These are phyloP conservation scores for Eudyptes chrysolophus DNA, from an alignment of 2,113 vertebrate genomes.

Conservation along the genomic window DNA sequence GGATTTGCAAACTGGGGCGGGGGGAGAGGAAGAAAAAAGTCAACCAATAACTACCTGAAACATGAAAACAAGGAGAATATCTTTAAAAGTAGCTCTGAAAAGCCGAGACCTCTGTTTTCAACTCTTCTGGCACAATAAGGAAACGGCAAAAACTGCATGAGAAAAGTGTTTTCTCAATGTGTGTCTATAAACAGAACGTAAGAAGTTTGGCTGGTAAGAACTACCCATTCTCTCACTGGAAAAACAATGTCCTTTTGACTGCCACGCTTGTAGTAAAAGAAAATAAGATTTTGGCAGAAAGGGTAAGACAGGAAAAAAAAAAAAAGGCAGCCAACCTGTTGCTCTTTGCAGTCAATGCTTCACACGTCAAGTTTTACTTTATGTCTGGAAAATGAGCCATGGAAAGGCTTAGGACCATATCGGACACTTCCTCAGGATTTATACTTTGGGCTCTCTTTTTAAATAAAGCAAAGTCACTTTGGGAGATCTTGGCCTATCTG, in stretches of 20 bases:
- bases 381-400: not conserved
- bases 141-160: not conserved
- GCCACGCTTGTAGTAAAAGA: not conserved
- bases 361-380: not conserved
- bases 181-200: not conserved
- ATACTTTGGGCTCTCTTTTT: not conserved
- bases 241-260: not conserved
- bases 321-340: not conserved
- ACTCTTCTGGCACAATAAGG: not conserved
- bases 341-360: not conserved
- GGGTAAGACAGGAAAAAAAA: not conserved
- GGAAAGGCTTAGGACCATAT: not conserved
- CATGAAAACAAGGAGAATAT: not conserved
- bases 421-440: not conserved
- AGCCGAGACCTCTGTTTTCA: not conserved
- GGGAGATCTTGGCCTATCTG: not conserved
- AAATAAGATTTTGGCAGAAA: not conserved
- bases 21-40: not conserved
- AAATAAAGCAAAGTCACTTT: not conserved
- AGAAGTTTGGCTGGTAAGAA: not conserved
- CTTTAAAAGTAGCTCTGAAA: not conserved
- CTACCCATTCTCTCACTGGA: not conserved
- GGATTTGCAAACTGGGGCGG: not conserved
- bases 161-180: not conserved
- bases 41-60: not conserved